Base-by-base conservation (phyloP, 2,113 vertebrate species). In the Aspidoscelis tigris region DNA sequence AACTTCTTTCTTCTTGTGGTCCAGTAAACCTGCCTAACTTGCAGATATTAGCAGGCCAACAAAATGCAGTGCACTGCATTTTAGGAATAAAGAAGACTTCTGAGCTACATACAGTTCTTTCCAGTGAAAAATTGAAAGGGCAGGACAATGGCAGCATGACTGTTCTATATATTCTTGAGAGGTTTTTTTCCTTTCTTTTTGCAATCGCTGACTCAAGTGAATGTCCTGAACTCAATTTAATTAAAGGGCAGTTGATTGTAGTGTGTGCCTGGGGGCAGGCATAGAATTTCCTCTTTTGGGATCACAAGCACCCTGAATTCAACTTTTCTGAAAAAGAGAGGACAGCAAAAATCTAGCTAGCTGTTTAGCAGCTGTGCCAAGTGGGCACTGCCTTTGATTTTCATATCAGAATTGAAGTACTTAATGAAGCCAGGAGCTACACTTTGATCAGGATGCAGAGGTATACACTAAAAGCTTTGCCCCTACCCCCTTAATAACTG, bases 211-310 rank as follows among this genome's bases (percentile, higher is more conserved):
- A 87, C 84, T 86, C 4, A 85, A 84, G 9, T 11, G 39, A 82
- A 88, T 39, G 68, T 82, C 20, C 78, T 84, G 70, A 87, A 47
- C 43, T 85, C 39, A 39, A 47, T 76, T 88, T 79, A 69, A 22
- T 80, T 78, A 68, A 84, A 89, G 85, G 73, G 20, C 41, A 75
- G 47, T 11, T 69, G 7, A 8, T 87, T 87, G 85, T 84, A 61
- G 20, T 33, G 0, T 72, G 20, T 78, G 12, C 14, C 84, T 5
- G 2, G 26, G 74, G 41, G 43, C 26, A 41, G 83, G 65, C 26
- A 22, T 47, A 91, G 20, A 3, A 26, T 11, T 26, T n/a, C 85
- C 3, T 55, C n/a, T 33, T 87, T 10, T 70, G 66, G 6, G 71
- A 76, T 82, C 44, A 26, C 73, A 50, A 24, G 58, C 69, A 76